Conservation (phyloP, 2,797 vertebrate species). For the Phrynocephalus forsythii region DNA sequence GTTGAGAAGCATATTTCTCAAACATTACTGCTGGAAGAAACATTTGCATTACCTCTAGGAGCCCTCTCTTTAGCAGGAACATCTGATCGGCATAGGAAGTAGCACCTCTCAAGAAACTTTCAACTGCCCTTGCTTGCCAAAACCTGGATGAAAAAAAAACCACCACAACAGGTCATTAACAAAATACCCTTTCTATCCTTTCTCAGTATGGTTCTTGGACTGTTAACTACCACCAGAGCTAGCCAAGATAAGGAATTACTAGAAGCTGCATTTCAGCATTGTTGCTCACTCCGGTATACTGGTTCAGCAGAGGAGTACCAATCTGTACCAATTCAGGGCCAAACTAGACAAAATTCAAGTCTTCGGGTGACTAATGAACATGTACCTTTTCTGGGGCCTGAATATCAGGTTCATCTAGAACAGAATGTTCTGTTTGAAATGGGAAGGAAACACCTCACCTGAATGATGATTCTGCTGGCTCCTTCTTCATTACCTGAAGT, state of each 20-base stretch:
- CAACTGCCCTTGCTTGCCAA: conserved; percentile 98
- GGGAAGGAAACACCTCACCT: conserved; percentile 79
- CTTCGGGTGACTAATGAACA: neutral
- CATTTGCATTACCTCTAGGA: conserved; percentile 87
- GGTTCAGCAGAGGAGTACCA: neutral
- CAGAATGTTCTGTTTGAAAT: neutral
- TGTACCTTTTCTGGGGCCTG: neutral
- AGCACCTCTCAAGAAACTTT: conserved; percentile 96
- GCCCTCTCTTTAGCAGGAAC: conserved; percentile 95
- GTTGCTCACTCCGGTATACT: no score
- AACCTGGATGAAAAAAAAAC: conserved; percentile 81
- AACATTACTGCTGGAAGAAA: neutral
- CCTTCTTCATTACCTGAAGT: conserved; percentile 98
- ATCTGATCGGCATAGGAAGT: conserved; percentile 99
- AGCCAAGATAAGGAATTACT: no score
- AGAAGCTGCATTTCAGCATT: no score
- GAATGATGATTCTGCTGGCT: conserved; percentile 96
- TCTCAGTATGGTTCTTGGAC: neutral
- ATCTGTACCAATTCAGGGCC: neutral
- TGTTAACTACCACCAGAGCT: no score
- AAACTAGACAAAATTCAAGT: neutral
- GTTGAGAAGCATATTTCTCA: neutral
- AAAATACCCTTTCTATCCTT: neutral
- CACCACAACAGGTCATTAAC: neutral
- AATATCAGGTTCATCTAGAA: neutral